A percentile compares a stretch with the other conserved stretches of the same genome.
phyloP scores from a whole-genome alignment of 1,140 invertebrate species.

The Capitella teleta region DNA sequence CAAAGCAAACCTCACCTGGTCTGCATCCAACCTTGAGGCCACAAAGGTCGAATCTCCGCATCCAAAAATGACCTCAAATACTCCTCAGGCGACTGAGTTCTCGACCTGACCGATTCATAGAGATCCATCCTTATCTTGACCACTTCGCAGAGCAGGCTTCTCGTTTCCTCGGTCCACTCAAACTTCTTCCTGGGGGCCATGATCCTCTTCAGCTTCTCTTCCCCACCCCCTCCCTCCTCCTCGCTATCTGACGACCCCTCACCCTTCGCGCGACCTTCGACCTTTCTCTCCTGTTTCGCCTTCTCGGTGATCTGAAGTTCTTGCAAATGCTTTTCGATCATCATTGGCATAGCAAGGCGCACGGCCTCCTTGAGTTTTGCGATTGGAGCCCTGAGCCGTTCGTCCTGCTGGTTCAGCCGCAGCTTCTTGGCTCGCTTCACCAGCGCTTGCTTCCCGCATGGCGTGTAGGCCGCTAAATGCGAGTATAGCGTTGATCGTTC shows the following conservation, averaged over 20 bases:
- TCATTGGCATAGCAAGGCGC: too few species aligned
- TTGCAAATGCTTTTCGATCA: too few species aligned
- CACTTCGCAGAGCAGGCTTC: constrained; percentile 44
- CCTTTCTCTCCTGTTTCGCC: constrained; percentile 10
- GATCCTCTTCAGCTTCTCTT: constrained; percentile 40
- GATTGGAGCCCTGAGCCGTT: constrained; percentile 46
- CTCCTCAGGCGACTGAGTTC: constrained; percentile 47
- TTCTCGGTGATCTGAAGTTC: too few species aligned
- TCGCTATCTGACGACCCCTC: constrained; percentile 25
- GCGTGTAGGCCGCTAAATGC: constrained; percentile 53
- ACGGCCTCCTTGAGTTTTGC: constrained; percentile 38
- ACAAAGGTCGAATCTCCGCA: constrained; percentile 46
- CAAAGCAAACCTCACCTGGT: constrained; percentile 22
- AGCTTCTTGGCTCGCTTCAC: constrained; percentile 56
- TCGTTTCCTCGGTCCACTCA: constrained; percentile 48
- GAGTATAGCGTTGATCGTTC: constrained; percentile 52
- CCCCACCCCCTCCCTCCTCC: constrained; percentile 32
- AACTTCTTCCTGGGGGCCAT: constrained; percentile 48
- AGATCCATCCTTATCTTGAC: constrained; percentile 45
- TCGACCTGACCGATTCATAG: constrained; percentile 44
- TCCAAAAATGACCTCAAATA: constrained; percentile 47
- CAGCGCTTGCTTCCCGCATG: constrained; percentile 57
- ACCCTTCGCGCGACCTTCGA: constrained; percentile 13
- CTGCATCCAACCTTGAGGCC: constrained; percentile 52
- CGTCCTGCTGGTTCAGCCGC: constrained; percentile 48